Evolutionary conservation across 2,888 invertebrate genomes (phyloP), one percentile per base, ranked within the genome.

Genomic region (Tachina fera): DNA sequence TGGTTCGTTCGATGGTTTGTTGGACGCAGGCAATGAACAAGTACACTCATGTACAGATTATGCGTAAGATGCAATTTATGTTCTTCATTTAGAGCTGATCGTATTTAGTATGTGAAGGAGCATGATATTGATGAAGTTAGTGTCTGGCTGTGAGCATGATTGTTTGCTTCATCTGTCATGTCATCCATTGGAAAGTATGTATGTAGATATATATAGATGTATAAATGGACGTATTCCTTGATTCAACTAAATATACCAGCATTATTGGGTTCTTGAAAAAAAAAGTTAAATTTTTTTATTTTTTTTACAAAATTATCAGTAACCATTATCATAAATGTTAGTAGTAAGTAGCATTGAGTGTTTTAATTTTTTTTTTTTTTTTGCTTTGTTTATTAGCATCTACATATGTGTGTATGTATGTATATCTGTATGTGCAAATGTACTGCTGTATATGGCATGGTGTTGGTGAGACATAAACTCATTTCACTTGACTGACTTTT

Each of bases 281-380:
- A 49, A 83, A 43, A 56, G 22, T 74, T 77, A 19, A 45, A 60
- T 77, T 60, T 43, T 77, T 60, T 51, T 61, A 61, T 43, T 1
- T 31, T 31, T 31, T 53, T 4, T 43, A 63, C 56, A 76, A 65
- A 80, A 78, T 90, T 90, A 91, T 91, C 91, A 91, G 91, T 90
- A 89, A 89, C 90, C 90, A 88, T 90, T 90, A 91, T 91, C 90
- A 89, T 90, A 91, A 91, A 91, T 91, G 91, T 90, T 91, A 91
- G 75, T 81, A 81, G 80, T 65, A 80, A 81, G 80, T 65, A 80
- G 91, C 90, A 89, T 90, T 90, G 90, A 90, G 90, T 89, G 67
- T 71, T 81, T 79, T 19, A 45, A n/a, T 53, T 43, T 71, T 41
- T 58, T 58, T 14, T 63, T 43, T 61, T 43, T 39, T 60, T 47